Conservation (phyloP, 2,888 invertebrate genomes). For the Agonopterix heracliana region DNA sequence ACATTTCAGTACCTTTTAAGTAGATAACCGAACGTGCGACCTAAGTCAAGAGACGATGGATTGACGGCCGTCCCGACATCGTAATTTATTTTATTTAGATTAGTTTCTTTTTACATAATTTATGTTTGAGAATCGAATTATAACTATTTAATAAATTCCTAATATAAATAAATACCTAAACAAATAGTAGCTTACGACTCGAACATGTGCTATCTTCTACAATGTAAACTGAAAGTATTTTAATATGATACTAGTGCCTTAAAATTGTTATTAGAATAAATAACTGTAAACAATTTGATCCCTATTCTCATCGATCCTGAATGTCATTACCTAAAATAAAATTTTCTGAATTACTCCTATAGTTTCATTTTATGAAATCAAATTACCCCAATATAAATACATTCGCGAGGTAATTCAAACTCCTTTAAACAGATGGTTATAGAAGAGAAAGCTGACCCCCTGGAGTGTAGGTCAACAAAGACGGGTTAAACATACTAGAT, state of each 20-base stretch:
- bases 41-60: slow-evolving; percentile 74
- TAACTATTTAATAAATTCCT: slow-evolving; percentile 62
- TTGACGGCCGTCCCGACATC: slow-evolving; percentile 75
- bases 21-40: slow-evolving; percentile 75
- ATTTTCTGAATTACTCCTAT: slow-evolving; percentile 34
- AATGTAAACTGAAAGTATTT: slow-evolving; percentile 48
- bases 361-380: slow-evolving; percentile 7
- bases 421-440: neutral
- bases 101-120: slow-evolving; percentile 65
- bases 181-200: slow-evolving; percentile 51
- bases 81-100: slow-evolving; percentile 72
- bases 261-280: slow-evolving; percentile 41
- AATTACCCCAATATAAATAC: neutral
- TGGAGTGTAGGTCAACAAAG: neutral
- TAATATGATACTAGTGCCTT: slow-evolving; percentile 57
- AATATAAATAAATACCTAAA: slow-evolving; percentile 54
- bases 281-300: slow-evolving; percentile 36
- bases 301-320: slow-evolving; percentile 52
- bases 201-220: slow-evolving; percentile 46
- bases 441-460: neutral
- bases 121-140: slow-evolving; percentile 58
- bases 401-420: no score
- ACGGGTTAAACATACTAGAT: neutral
- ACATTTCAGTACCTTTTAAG: slow-evolving; percentile 72
- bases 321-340: slow-evolving; percentile 66